Conservation (phyloP, 2,888 invertebrate species). For the Hypena proboscidalis region DNA sequence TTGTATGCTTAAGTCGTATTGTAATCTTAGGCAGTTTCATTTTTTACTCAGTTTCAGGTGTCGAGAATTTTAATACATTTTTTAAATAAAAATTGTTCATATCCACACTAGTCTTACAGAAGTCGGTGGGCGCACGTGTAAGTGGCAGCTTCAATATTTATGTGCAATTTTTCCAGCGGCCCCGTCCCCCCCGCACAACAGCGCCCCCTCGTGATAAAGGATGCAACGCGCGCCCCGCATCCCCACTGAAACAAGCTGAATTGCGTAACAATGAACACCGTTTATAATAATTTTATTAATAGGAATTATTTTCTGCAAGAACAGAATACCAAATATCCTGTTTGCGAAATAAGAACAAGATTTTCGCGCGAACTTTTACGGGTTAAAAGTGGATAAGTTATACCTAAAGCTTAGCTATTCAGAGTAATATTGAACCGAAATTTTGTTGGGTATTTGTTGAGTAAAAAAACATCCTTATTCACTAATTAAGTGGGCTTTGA, state of each 20-base stretch:
- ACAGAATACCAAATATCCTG: constrained; percentile 32
- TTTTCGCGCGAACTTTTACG: constrained; percentile 7
- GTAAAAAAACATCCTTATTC: constrained; percentile 30
- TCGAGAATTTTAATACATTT: too few species aligned
- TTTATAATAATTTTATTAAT: constrained; percentile 68
- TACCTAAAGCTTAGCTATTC: constrained; percentile 8
- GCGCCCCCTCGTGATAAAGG: constrained; percentile 68
- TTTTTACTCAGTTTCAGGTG: too few species aligned
- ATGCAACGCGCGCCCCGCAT: constrained; percentile 69
- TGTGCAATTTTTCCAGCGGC: constrained; percentile 83
- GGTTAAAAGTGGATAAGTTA: constrained; percentile 19
- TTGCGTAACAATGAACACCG: constrained; percentile 76
- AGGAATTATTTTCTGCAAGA: constrained; percentile 48
- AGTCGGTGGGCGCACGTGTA: constrained; percentile 81
- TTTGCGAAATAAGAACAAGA: constrained; percentile 16
- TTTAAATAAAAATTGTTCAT: too few species aligned
- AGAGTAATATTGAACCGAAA: constrained; percentile 15
- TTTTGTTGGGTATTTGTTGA: constrained; percentile 26
- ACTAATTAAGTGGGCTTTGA: constrained; percentile 40
- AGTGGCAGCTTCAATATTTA: constrained; percentile 86
- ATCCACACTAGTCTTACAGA: constrained; percentile 56
- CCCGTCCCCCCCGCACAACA: constrained; percentile 46
- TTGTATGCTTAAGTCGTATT: too few species aligned
- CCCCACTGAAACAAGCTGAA: constrained; percentile 60
- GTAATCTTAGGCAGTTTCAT: too few species aligned